phyloP scores from a whole-genome alignment of 2,888 invertebrate genomes.

The Unio delphinus region DNA sequence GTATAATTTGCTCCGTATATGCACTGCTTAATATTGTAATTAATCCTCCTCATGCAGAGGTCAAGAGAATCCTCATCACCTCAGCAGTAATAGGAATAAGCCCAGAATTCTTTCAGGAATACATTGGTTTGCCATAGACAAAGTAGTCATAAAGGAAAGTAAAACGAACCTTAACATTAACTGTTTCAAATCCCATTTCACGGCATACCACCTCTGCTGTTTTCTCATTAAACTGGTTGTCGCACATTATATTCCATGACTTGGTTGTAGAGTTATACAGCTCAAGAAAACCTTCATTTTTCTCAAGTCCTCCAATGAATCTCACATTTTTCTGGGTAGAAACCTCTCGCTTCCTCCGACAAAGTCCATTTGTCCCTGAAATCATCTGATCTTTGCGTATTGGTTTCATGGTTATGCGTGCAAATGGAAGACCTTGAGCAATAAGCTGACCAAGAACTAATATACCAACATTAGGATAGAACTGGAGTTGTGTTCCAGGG shows the following conservation, averaged over 20 bases:
- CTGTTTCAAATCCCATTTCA: slow-evolving; percentile 89
- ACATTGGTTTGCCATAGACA: slow-evolving; percentile 65
- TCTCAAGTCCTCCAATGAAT: slow-evolving; percentile 82
- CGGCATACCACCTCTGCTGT: slow-evolving; percentile 97
- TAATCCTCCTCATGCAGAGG: slow-evolving; percentile 82
- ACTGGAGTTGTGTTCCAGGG: slow-evolving; percentile 92
- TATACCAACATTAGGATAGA: slow-evolving; percentile 95
- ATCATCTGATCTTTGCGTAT: background rate
- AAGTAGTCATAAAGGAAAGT: slow-evolving; percentile 67
- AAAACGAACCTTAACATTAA: slow-evolving; percentile 90
- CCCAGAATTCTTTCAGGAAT: slow-evolving; percentile 69
- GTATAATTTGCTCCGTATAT: slow-evolving; percentile 91
- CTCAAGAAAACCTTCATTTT: slow-evolving; percentile 88
- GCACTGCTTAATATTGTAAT: slow-evolving; percentile 79
- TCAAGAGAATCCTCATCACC: slow-evolving; percentile 71
- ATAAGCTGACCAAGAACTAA: slow-evolving; percentile 91
- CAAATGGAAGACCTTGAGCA: slow-evolving; percentile 80
- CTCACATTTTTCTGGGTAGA: slow-evolving; percentile 2
- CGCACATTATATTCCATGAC: slow-evolving; percentile 98
- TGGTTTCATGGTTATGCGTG: slow-evolving; percentile 35
- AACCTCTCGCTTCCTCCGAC: no score
- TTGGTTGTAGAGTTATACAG: slow-evolving; percentile 94
- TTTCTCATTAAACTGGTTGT: slow-evolving; percentile 93
- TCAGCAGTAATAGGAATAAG: slow-evolving; percentile 65
- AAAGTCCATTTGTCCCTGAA: no score